phyloP scores from a whole-genome alignment of 2,113 vertebrate genomes.

The Scophthalmus maximus region DNA sequence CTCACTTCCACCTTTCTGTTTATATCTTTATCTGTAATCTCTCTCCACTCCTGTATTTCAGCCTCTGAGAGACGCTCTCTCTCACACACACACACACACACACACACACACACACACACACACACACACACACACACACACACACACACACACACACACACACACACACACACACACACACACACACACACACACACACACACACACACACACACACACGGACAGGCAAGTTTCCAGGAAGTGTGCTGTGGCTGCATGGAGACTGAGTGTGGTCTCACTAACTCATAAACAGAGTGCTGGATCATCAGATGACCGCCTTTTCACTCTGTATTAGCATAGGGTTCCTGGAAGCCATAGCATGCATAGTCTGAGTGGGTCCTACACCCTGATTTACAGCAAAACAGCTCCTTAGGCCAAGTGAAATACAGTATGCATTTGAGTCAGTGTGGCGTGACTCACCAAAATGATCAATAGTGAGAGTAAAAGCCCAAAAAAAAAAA shows the following conservation, averaged over 20 bases:
- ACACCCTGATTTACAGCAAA: slow-evolving; percentile 27
- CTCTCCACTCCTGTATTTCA: slow-evolving; percentile 36
- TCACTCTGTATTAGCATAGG: slow-evolving; percentile 65
- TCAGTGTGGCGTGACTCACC: slow-evolving; percentile 70
- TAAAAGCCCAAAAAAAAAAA: slow-evolving; percentile 32
- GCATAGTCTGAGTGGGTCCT: slow-evolving; percentile 4
- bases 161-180: slow-evolving; percentile 28
- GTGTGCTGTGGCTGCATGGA: slow-evolving; percentile 59
- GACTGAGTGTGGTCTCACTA: slow-evolving; percentile 48
- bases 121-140: slow-evolving; percentile 9
- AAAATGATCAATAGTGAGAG: slow-evolving; percentile 71
- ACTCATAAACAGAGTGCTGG: slow-evolving; percentile 67
- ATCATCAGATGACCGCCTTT: slow-evolving; percentile 63
- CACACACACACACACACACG: slow-evolving; percentile 24
- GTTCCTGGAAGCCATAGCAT: slow-evolving; percentile 70
- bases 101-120: slow-evolving; percentile 29
- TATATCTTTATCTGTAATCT: slow-evolving; percentile 53
- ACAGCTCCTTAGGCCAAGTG: neutral
- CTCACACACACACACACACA: slow-evolving; percentile 19
- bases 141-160: slow-evolving; percentile 18
- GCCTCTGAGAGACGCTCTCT: slow-evolving; percentile 4
- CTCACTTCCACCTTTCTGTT: slow-evolving; percentile 49
- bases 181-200: slow-evolving; percentile 27
- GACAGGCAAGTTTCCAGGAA: slow-evolving; percentile 75
- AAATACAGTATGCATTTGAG: slow-evolving; percentile 57